Base-by-base conservation (phyloP, 1,140 invertebrate species). In the Ceratosolen solmsi region DNA sequence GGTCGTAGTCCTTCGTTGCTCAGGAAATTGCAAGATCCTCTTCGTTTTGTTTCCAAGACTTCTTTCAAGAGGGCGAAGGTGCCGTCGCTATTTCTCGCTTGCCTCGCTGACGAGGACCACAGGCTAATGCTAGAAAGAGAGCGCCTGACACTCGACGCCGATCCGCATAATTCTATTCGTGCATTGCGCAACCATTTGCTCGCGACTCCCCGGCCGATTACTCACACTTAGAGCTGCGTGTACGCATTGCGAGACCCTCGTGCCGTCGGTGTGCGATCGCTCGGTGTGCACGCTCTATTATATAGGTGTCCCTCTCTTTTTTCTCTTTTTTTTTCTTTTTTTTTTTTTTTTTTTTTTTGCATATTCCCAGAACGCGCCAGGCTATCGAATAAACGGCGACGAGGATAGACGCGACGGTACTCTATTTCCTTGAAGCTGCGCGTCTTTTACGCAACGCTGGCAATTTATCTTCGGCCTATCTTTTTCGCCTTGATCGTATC, bases 81-180 rank as follows among this genome's bases (percentile, higher is more conserved):
- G 27, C 70, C 56, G 68, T 71, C 63, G 30, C 58, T n/a, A n/a
- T n/a, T n/a, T n/a, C n/a, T 65, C n/a, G 1, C 63, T 11, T 17
- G n/a, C 11, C 27, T 3, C 30, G 25, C 1, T 15, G 25, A 36
- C 1, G 41, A n/a, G 27, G 49, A 54, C 7, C 60, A 79, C 54
- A 79, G 46, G n/a, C 51, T 68, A 70, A 54, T 25, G 30, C 25
- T 30, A 33, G 22, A 15, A 7, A 3, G 41, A 51, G 49, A 17
- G 13, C 51, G 22, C 11, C 38, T 30, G 73, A 75, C 73, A 54
- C 49, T 46, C 72, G 38, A 63, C 33, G 46, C 49, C 30, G 30
- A 77, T 82, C 74, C 60, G 73, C 74, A 82, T 82, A 82, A 77
- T 82, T 77, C 20, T 72, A 82, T 71, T 77, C 70, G 63, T 25